Base-by-base conservation (phyloP, 2,113 vertebrate species). In the Coptodon bakossiorum region DNA sequence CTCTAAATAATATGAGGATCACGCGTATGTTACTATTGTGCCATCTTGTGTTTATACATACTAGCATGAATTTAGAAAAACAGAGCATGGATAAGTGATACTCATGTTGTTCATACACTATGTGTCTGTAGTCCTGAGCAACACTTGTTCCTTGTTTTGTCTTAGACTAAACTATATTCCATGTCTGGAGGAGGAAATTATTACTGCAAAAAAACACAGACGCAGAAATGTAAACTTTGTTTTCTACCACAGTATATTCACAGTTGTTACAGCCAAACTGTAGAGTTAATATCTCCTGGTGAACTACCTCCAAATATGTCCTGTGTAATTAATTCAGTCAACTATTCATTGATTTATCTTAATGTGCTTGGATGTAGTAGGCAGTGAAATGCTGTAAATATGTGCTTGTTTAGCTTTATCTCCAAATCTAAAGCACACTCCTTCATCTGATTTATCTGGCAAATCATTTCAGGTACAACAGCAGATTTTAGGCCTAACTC, bases 361-460 rank as follows among this genome's bases (percentile, higher is more conserved):
- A 31, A 1, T 56, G 86, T 91, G 54, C 38, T 84, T 83, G 1
- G 7, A 38, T 90, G 81, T 89, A 48, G 38, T 88, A 48, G 27
- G 66, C 85, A 76, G 89, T 73, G 31, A 92, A 84, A 94, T 85
- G 19, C 24, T 92, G 84, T 89, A 86, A 83, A 89, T 79, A 66
- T 88, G 54, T 89, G 80, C 53, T 81, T 80, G 31, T 80, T 59
- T 91, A 88, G 80, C 78, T 43, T 86, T 88, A 71, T 19, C 52
- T 80, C 68, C 31, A 45, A 57, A 90, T 86, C 57, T 81, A 83
- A 73, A 86, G 63, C 50, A 5, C 9, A 7, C 31, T 86, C 71
- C 78, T 36, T 81, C 38, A 43, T 54, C 31, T 82, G 31, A 73
- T 31, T 56, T 52, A 80, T 36, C 61, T 59, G 52, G 68, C 48